A percentile compares a stretch with the other conserved stretches of the same genome.
phyloP scores from a whole-genome alignment of 2,888 invertebrate genomes.

The Parnassius mnemosyne region DNA sequence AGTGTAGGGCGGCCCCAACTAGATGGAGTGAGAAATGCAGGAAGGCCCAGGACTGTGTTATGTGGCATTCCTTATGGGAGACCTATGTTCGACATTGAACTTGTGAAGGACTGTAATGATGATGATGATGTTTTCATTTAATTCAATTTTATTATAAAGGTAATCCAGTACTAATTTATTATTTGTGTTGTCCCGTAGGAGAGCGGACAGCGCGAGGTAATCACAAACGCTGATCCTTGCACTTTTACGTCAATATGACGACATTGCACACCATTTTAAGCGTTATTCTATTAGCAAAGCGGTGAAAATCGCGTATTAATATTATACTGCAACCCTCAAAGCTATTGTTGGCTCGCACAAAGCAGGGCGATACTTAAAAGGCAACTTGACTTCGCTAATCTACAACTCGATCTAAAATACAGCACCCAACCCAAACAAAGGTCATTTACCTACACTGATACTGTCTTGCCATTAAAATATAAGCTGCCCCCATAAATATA shows the following conservation, averaged over 20 bases:
- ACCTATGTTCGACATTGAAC: too few species aligned
- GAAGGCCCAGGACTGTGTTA: too few species aligned
- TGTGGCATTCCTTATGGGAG: too few species aligned
- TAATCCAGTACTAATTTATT: constrained; percentile 53
- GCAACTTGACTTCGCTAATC: constrained; percentile 11
- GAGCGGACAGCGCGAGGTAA: constrained; percentile 87
- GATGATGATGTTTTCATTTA: neutral
- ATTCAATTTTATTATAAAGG: constrained; percentile 7
- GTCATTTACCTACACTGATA: constrained; percentile 4
- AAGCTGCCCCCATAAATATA: too few species aligned
- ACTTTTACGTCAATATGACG: constrained; percentile 59
- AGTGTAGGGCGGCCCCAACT: too few species aligned
- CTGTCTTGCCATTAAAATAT: constrained; percentile 1
- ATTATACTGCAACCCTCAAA: neutral
- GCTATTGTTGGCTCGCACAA: constrained; percentile 5
- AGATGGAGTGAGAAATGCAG: too few species aligned
- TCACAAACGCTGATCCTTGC: constrained; percentile 69
- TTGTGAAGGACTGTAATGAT: too few species aligned
- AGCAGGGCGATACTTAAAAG: neutral
- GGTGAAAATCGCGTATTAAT: constrained; percentile 8
- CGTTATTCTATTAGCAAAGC: neutral
- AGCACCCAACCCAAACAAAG: constrained; percentile 6
- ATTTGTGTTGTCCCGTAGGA: constrained; percentile 83
- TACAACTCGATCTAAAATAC: constrained; percentile 16
- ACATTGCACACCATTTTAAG: constrained; percentile 38